Evolutionary conservation across 2,113 vertebrate genomes (phyloP), one percentile per base, ranked within the genome.

Genomic region (Trogon melanurus): DNA sequence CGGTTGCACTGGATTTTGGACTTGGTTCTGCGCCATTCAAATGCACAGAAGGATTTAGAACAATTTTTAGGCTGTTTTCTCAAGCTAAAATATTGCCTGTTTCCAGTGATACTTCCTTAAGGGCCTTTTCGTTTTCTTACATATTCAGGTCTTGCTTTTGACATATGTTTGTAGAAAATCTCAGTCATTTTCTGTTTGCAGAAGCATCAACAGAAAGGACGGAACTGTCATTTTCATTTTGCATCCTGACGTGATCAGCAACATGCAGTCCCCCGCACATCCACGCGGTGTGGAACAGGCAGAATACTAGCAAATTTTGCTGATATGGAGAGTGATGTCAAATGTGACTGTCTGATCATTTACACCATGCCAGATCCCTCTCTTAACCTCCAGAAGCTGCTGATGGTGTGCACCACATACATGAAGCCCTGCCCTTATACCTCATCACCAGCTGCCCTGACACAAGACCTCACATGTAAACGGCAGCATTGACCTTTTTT

Each of bases 351-450:
- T 66, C 41, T 11, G 21, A 72, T n/a, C 36, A 20, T 11, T 34
- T 34, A 58, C 1, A 1, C 32, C 38, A 44, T 20, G 23, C 16
- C 22, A 45, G 27, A 25, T n/a, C 19, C 38, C 6, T 4, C 51
- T 44, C 16, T 19, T 25, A 29, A 17, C 25, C 30, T 51, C 44
- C 58, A 47, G 70, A 30, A 30, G 23, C 27, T 65, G 38, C 4
- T 4, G 10, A 18, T 20, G 47, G 45, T 11, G 3, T 1, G 4
- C 21, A 64, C 13, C 10, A 13, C 4, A 3, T 14, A 10, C 0
- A 0, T 13, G 2, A 16, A 48, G 15, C 25, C 13, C 16, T 22
- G 16, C 22, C 26, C 14, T 16, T 30, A 23, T 3, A 7, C 12
- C 19, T 45, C 16, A 34, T 44, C 5, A 3, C 41, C 2, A 0